Conservation (phyloP, 2,113 vertebrate genomes). For the Nanger granti region DNA sequence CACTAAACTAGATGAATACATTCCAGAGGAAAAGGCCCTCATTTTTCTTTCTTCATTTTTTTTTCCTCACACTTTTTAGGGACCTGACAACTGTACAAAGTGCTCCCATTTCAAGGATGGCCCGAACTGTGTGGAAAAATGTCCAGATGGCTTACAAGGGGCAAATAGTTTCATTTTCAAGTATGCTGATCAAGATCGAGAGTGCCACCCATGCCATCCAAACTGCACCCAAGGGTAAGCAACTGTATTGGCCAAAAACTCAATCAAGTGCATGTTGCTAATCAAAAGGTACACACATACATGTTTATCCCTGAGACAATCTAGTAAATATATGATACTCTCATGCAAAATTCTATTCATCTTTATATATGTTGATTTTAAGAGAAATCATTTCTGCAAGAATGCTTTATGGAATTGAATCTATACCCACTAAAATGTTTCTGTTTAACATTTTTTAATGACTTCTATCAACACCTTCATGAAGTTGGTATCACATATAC, state of each 20-base stretch:
- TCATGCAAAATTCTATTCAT: not conserved
- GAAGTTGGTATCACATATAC: not conserved
- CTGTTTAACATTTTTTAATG: not conserved
- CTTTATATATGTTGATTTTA: not conserved
- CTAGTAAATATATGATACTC: not conserved
- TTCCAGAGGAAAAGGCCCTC: not conserved
- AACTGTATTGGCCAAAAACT: not conserved
- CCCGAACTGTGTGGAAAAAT: conserved; percentile 97
- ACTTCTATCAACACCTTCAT: not conserved
- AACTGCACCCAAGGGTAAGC: conserved; percentile 98
- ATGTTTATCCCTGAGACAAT: not conserved
- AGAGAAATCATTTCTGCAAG: not conserved
- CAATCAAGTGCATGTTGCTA: fast-evolving
- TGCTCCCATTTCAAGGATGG: conserved; percentile 97
- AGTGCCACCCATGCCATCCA: conserved; percentile 94
- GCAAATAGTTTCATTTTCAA: conserved; percentile 98
- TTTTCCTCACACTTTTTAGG: conserved; percentile 75
- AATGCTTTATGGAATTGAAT: not conserved
- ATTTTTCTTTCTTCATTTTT: not conserved
- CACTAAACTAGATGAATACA: not conserved
- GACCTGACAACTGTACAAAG: conserved; percentile 93
- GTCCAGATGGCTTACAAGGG: conserved; percentile 93
- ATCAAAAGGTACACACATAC: fast-evolving
- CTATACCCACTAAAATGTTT: not conserved
- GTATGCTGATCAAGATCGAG: conserved; percentile 92